Evolutionary conservation across 2,888 invertebrate genomes (phyloP).

Genomic region (Hydroisotoma schaefferi): DNA sequence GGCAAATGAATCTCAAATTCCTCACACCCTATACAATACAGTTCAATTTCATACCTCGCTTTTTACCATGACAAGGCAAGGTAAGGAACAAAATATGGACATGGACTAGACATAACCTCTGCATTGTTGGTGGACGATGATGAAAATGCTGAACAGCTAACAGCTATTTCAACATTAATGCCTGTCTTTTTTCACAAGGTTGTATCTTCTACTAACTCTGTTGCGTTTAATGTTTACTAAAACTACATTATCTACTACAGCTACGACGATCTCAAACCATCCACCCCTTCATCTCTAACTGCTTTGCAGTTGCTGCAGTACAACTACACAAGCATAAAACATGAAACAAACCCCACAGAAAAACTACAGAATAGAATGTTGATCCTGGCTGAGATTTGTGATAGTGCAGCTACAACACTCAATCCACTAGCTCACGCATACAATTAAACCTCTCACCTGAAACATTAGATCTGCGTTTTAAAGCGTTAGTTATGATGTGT

Average conservation of each 20-base stretch:
- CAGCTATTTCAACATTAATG: slow-evolving; percentile 1
- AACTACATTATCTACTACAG: neutral
- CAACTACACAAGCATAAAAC: too few species aligned
- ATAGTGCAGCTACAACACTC: slow-evolving; percentile 11
- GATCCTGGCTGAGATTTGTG: neutral
- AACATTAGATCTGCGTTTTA: too few species aligned
- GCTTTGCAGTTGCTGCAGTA: neutral
- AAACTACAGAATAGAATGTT: neutral
- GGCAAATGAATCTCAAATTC: too few species aligned
- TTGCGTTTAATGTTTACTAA: neutral
- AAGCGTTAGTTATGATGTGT: too few species aligned
- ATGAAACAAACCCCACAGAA: neutral
- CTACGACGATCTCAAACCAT: neutral
- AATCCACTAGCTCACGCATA: slow-evolving; percentile 8
- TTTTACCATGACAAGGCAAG: slow-evolving; percentile 1
- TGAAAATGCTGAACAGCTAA: neutral
- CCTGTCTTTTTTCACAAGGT: slow-evolving; percentile 4
- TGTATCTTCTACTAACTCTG: slow-evolving; percentile 5
- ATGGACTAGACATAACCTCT: neutral
- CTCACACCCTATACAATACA: neutral
- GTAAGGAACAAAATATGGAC: slow-evolving; percentile 6
- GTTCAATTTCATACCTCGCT: slow-evolving; percentile 6
- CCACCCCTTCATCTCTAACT: slow-evolving; percentile 16
- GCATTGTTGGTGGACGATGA: neutral
- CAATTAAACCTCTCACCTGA: neutral